phyloP scores from a whole-genome alignment of 2,888 invertebrate genomes.

The Lithophane ornitopus region DNA sequence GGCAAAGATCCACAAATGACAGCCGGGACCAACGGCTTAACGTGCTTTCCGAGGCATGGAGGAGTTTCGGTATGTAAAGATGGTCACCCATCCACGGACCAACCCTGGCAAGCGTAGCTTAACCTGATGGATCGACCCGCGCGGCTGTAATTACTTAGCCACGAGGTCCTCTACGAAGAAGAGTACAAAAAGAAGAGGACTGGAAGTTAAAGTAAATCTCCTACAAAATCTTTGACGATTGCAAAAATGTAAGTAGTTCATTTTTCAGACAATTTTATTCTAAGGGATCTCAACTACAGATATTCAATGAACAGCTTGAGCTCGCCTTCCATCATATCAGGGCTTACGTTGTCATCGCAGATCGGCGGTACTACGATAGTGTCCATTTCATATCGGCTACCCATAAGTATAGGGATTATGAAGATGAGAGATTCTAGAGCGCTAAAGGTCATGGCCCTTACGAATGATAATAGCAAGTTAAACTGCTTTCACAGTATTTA shows the following conservation, averaged over 20 bases:
- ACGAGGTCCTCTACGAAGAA: too few species aligned
- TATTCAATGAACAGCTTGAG: slow-evolving; percentile 9
- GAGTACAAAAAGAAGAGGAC: too few species aligned
- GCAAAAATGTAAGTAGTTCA: background rate
- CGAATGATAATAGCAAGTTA: background rate
- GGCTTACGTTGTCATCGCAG: slow-evolving; percentile 24
- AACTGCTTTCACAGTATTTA: background rate
- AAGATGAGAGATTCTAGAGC: background rate
- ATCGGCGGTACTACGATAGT: slow-evolving; percentile 24
- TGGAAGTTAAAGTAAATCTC: background rate
- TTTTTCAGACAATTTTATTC: background rate
- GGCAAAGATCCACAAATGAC: too few species aligned
- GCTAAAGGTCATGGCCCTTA: background rate
- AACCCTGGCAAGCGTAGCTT: too few species aligned
- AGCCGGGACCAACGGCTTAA: too few species aligned
- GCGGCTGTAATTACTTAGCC: too few species aligned
- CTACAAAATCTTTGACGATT: background rate
- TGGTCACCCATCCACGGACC: too few species aligned
- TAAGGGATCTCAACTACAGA: background rate
- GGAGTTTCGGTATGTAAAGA: too few species aligned
- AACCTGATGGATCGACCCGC: too few species aligned
- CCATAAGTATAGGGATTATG: slow-evolving; percentile 15
- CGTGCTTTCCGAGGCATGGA: too few species aligned
- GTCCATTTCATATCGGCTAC: background rate
- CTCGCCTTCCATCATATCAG: slow-evolving; percentile 22